phyloP scores from a whole-genome alignment of 2,797 vertebrate species.

The Mionectes olivaceus region DNA sequence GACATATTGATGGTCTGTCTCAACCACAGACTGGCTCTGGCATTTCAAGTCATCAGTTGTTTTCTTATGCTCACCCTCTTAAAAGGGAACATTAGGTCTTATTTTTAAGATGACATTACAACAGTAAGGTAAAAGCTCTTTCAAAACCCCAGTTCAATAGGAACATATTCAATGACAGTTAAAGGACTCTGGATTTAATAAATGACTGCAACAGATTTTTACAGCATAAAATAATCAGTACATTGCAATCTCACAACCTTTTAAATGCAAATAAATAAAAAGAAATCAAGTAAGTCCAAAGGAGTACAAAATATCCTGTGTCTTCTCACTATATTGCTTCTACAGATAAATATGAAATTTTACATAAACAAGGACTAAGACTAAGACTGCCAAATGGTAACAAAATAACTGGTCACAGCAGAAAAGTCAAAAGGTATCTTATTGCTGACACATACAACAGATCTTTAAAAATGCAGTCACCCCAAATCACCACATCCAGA shows the following conservation, averaged over 20 bases:
- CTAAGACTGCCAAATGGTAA: background rate
- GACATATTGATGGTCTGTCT: background rate
- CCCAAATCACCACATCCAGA: background rate
- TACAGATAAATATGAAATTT: background rate
- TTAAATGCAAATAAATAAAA: background rate
- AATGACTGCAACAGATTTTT: accelerated
- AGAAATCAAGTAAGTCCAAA: background rate
- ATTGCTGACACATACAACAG: background rate
- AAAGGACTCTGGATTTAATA: background rate
- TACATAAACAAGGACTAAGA: background rate
- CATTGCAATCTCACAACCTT: background rate
- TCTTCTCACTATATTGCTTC: background rate
- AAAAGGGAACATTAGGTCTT: background rate
- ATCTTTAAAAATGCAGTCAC: background rate
- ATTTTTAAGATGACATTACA: background rate
- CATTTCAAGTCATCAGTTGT: background rate
- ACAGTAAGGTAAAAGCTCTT: background rate
- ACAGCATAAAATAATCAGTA: background rate
- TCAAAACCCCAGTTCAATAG: background rate
- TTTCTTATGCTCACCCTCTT: background rate
- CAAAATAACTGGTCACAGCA: background rate
- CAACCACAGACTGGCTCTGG: background rate
- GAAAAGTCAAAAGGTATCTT: background rate
- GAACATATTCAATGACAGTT: background rate
- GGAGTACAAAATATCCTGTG: background rate